Percentiles rank a stretch among this genome's conserved stretches.
Evolutionary conservation across 1,140 invertebrate genomes (phyloP).

Genomic region (Lithobius niger): DNA sequence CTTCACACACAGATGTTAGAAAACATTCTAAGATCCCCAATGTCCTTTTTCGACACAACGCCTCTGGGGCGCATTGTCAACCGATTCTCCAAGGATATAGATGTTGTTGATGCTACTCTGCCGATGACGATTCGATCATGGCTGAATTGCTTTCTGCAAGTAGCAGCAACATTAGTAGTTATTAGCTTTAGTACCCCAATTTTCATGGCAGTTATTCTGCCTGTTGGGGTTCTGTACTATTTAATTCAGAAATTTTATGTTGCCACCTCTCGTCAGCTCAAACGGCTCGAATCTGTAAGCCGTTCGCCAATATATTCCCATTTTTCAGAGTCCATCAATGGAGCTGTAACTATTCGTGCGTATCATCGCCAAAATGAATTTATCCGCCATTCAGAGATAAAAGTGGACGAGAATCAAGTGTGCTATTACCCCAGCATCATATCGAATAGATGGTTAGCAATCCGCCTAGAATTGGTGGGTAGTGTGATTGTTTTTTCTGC

Average conservation of each 20-base stretch:
- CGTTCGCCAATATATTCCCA: conserved; percentile 42
- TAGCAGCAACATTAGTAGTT: conserved; percentile 38
- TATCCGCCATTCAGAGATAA: conserved; percentile 31
- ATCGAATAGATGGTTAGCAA: conserved; percentile 39
- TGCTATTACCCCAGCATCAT: conserved; percentile 34
- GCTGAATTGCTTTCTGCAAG: conserved; percentile 16
- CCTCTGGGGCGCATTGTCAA: conserved; percentile 61
- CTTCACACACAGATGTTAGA: conserved; percentile 24
- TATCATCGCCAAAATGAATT: conserved; percentile 37
- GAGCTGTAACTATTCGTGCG: conserved; percentile 41
- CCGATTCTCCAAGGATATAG: conserved; percentile 54
- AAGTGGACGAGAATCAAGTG: conserved; percentile 39
- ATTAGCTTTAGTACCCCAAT: conserved; percentile 40
- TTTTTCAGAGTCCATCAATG: conserved; percentile 41
- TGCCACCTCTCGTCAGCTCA: conserved; percentile 39
- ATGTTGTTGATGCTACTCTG: conserved; percentile 45
- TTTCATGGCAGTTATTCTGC: conserved; percentile 40
- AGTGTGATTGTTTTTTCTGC: conserved; percentile 40
- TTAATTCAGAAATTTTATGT: conserved; percentile 39
- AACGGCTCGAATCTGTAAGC: conserved; percentile 39
- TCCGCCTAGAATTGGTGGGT: conserved; percentile 40
- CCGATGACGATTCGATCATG: conserved; percentile 43
- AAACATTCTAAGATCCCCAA: conserved; percentile 46
- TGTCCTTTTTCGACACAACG: conserved; percentile 51
- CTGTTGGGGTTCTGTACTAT: conserved; percentile 40